Percentiles rank a stretch among this genome's conserved stretches.
Conservation (phyloP, 2,888 invertebrate species). For the Caenorhabditis zanzibari region DNA sequence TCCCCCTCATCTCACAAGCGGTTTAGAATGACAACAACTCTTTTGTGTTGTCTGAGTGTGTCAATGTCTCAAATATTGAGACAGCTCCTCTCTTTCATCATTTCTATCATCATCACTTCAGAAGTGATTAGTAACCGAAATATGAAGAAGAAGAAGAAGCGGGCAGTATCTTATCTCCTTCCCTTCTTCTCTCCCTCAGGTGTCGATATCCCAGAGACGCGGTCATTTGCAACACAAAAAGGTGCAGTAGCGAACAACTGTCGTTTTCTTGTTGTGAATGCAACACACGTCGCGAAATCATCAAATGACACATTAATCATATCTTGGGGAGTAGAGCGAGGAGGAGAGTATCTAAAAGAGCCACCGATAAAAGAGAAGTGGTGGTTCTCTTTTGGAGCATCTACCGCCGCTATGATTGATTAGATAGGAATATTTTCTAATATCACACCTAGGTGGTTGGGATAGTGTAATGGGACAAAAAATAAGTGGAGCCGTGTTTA, state of each 20-base stretch:
- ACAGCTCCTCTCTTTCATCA: conserved; percentile 36
- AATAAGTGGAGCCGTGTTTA: too few relatives aligned
- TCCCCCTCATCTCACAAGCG: background rate
- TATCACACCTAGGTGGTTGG: too few relatives aligned
- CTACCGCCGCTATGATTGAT: conserved; percentile 43
- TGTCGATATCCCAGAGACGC: conserved; percentile 32
- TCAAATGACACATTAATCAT: conserved; percentile 64
- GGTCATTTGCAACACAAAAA: too few relatives aligned
- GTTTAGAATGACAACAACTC: conserved; percentile 11
- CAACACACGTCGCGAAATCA: conserved; percentile 54
- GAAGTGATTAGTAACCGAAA: conserved; percentile 63
- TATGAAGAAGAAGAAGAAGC: conserved; percentile 64
- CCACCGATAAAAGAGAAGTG: conserved; percentile 27
- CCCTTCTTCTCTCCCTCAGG: conserved; percentile 28
- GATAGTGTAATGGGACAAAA: too few relatives aligned
- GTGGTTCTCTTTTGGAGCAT: conserved; percentile 14
- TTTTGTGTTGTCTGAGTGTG: conserved; percentile 23
- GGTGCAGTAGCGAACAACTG: conserved; percentile 45
- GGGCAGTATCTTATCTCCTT: conserved; percentile 8
- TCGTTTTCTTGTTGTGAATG: conserved; percentile 50
- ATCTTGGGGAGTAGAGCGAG: conserved; percentile 52
- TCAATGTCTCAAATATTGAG: conserved; percentile 60
- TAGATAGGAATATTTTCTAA: background rate
- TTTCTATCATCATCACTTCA: background rate
- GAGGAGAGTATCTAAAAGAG: conserved; percentile 13